Conservation (phyloP, 2,888 invertebrate genomes). For the Idaea aversata region DNA sequence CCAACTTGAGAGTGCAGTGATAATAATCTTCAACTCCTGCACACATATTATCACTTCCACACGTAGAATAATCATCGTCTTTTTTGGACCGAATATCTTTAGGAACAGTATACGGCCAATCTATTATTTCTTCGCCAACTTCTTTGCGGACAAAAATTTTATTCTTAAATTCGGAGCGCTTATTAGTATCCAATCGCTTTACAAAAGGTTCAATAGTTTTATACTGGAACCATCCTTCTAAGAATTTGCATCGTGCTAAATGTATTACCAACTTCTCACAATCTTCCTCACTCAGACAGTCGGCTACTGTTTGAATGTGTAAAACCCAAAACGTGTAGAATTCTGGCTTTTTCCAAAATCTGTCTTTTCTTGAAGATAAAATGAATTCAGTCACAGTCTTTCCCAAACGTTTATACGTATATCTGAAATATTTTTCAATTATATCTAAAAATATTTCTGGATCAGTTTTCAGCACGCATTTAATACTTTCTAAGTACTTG, state of each 20-base stretch:
- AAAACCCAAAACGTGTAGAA: constrained; percentile 33
- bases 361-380: constrained; percentile 28
- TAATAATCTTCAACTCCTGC: neutral
- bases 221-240: constrained; percentile 30
- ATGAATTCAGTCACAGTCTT: constrained; percentile 28
- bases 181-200: constrained; percentile 29
- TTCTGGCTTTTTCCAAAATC: constrained; percentile 33
- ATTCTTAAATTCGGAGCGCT: constrained; percentile 32
- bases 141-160: constrained; percentile 39
- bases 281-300: constrained; percentile 27
- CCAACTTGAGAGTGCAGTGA: constrained; percentile 7
- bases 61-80: neutral
- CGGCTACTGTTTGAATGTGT: constrained; percentile 28
- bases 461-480: constrained; percentile 25
- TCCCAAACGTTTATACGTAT: constrained; percentile 18
- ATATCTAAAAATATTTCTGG: constrained; percentile 32
- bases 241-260: constrained; percentile 31
- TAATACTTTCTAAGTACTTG: constrained; percentile 15
- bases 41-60: neutral
- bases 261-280: constrained; percentile 29
- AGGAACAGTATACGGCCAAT: constrained; percentile 41
- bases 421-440: constrained; percentile 30
- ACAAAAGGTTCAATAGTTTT: constrained; percentile 34
- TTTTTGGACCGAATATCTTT: constrained; percentile 12
- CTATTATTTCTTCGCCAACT: constrained; percentile 24